Evolutionary conservation across 2,888 invertebrate genomes (phyloP).

Genomic region (Dinocampus coccinellae): DNA sequence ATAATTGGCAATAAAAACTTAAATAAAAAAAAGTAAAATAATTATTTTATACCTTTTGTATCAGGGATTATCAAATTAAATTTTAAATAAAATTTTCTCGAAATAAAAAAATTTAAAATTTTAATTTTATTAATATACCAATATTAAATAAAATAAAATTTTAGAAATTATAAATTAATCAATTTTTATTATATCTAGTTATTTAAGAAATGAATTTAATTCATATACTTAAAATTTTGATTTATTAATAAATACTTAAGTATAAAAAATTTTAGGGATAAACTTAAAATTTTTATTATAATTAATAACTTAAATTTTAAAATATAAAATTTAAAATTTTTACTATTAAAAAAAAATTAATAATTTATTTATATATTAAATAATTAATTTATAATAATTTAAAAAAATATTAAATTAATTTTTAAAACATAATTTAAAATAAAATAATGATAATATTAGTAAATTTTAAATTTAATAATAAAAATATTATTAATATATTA

Average conservation of each 20-base stretch:
- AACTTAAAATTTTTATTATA: slow-evolving; percentile 74
- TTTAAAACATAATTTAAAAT: slow-evolving; percentile 67
- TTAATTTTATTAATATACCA: slow-evolving; percentile 74
- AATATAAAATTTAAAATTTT: slow-evolving; percentile 61
- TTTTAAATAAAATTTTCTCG: slow-evolving; percentile 71
- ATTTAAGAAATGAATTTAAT: slow-evolving; percentile 76
- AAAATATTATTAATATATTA: slow-evolving; percentile 58
- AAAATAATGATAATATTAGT: slow-evolving; percentile 62
- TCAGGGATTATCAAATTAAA: slow-evolving; percentile 77
- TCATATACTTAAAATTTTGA: slow-evolving; percentile 62
- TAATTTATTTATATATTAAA: slow-evolving; percentile 69
- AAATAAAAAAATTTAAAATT: slow-evolving; percentile 76
- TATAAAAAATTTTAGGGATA: slow-evolving; percentile 73
- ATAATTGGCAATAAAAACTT: slow-evolving; percentile 70
- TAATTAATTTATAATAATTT: slow-evolving; percentile 69
- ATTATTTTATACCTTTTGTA: slow-evolving; percentile 80
- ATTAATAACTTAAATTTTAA: slow-evolving; percentile 72
- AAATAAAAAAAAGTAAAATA: slow-evolving; percentile 72
- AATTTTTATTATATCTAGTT: slow-evolving; percentile 79
- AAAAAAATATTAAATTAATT: slow-evolving; percentile 68
- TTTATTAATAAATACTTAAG: slow-evolving; percentile 62
- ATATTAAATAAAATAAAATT: slow-evolving; percentile 75
- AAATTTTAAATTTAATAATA: slow-evolving; percentile 50
- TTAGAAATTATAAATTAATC: slow-evolving; percentile 78
- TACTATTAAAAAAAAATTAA: slow-evolving; percentile 70